A percentile compares a stretch with the other conserved stretches of the same genome.
These are phyloP conservation scores for Aythya baeri DNA, from an alignment of 2,113 vertebrate genomes.

Conservation along the genomic window DNA sequence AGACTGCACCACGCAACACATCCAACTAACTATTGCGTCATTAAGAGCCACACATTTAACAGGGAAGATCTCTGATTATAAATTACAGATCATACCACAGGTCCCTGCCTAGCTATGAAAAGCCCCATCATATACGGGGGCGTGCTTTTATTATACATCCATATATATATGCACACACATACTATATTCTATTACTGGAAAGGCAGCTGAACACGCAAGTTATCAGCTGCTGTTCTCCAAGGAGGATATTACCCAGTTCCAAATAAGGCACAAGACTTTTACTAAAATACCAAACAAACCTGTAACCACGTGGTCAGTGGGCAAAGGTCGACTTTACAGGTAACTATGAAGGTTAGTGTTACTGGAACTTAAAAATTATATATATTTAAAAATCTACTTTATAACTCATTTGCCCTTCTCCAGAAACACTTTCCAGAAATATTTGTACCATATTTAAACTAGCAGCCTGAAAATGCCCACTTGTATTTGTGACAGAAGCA, in stretches of 20 bases:
- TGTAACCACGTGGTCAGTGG: background rate
- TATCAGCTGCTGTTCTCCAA: background rate
- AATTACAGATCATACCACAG: background rate
- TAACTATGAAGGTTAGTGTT: background rate
- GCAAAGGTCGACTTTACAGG: background rate
- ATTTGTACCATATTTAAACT: background rate
- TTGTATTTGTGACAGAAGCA: background rate
- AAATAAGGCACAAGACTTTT: background rate
- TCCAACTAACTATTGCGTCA: background rate
- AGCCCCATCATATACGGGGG: fast-evolving
- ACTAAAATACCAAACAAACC: background rate
- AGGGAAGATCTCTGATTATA: background rate
- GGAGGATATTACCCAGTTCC: background rate
- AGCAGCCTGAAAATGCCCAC: background rate
- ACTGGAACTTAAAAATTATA: background rate
- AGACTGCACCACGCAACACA: background rate
- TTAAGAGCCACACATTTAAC: background rate
- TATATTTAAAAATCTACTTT: background rate
- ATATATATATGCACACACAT: background rate
- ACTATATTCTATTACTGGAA: background rate
- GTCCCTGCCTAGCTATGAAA: background rate
- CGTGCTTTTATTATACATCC: background rate
- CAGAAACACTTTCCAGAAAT: background rate
- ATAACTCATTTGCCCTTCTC: background rate
- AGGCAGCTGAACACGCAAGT: background rate